Conservation (phyloP, 2,113 vertebrate genomes). For the Limnothrissa miodon region DNA sequence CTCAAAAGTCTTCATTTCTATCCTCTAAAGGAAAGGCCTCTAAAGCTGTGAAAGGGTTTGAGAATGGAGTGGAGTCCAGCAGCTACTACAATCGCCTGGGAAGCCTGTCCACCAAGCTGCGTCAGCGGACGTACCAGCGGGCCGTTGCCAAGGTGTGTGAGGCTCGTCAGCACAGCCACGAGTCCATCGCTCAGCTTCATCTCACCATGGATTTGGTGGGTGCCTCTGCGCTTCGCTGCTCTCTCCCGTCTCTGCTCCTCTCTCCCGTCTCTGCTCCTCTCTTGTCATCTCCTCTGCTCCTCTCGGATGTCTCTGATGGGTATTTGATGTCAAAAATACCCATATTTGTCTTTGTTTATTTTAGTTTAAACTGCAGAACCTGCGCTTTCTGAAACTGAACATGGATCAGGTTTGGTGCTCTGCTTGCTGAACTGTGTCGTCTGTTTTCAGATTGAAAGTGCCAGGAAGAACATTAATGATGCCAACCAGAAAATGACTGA, state of each 20-base stretch:
- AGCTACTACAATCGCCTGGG: constrained; percentile 86
- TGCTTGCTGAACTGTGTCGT: neutral
- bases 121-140: constrained; percentile 80
- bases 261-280: too few species aligned
- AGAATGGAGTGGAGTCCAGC: constrained; percentile 64
- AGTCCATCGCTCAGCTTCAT: constrained; percentile 81
- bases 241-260: neutral
- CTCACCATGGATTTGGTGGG: constrained; percentile 83
- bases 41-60: constrained; percentile 73
- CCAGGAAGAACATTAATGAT: constrained; percentile 79
- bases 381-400: neutral
- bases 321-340: too few species aligned
- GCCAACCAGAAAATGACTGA: constrained; percentile 82
- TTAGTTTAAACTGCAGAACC: neutral
- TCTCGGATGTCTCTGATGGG: too few species aligned
- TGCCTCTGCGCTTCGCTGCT: constrained; percentile 21
- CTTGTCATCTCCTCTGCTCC: too few species aligned
- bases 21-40: constrained; percentile 74
- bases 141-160: constrained; percentile 76
- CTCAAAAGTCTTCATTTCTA: neutral
- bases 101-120: constrained; percentile 83
- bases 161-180: constrained; percentile 77
- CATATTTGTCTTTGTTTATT: too few species aligned
- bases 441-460: constrained; percentile 78
- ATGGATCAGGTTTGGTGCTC: too few species aligned